Evolutionary conservation across 2,888 invertebrate species (phyloP), one percentile per base, ranked within the genome.

Genomic region (Lacanobia oleracea): DNA sequence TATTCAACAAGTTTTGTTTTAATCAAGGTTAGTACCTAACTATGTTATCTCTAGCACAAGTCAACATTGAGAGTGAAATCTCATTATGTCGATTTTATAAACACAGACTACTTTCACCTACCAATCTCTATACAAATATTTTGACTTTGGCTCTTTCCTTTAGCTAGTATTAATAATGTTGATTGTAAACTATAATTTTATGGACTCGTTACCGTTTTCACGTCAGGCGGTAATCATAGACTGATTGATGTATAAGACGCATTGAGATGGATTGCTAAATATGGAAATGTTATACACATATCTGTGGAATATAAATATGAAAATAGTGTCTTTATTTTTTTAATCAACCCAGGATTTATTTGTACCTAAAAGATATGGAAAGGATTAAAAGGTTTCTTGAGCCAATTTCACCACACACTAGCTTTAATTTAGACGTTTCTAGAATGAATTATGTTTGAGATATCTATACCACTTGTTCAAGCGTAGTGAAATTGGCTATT

Each of bases 281-380:
- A 85, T 86, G 73, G 88, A 89, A 89, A 89, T 92, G 89, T 88
- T 88, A 88, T 85, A 84, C 88, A 88, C 90, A 87, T 88, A 88
- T 89, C 88, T 88, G 88, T 85, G 88, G 88, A 89, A 86, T 93
- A 93, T 92, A 93, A 91, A 90, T 88, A 87, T 86, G 85, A 82
- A 89, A 91, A 90, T 88, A 88, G 84, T 76, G 83, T 73, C 70
- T 85, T 81, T 86, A 80, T 86, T 87, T 86, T 84, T 86, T 86
- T 84, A 71, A 77, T 67, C 51, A 62, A 56, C 78, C 81, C 77
- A 66, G 57, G 51, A 60, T 75, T 75, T 62, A 75, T 73, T 73
- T 54, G 50, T 67, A 50, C 63, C 50, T 57, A 54, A 68, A 70
- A 59, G 18, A 69, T 62, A 61, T 77, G 61, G 56, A 75, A 68